Conservation (phyloP, 92 coral and sea anemone genomes). For the Heliopora coerulea region DNA sequence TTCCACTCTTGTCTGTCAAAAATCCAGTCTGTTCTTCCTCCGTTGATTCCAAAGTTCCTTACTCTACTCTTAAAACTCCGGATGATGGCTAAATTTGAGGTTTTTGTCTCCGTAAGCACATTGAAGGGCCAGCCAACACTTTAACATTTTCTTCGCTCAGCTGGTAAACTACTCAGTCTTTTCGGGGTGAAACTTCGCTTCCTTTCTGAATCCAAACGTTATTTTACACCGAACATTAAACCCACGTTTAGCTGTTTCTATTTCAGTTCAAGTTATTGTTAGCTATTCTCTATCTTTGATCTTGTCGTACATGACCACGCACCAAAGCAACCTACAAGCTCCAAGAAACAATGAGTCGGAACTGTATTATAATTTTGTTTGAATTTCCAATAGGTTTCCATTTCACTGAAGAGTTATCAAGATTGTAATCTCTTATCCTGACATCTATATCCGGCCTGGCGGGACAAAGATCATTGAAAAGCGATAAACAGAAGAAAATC, state of each 20-base stretch:
- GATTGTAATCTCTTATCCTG: conserved; percentile 31
- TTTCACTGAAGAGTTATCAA: conserved; percentile 17
- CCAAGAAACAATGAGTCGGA: conserved; percentile 31
- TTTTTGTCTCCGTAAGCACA: too few species aligned
- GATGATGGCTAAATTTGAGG: too few species aligned
- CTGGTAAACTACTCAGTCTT: too few species aligned
- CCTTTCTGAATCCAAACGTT: too few species aligned
- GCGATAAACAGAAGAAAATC: conserved; percentile 2
- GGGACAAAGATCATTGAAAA: conserved; percentile 8
- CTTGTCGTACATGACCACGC: conserved; percentile 16
- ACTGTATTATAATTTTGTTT: conserved; percentile 12
- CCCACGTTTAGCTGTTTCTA: too few species aligned
- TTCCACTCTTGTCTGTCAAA: not conserved
- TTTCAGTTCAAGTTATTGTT: too few species aligned
- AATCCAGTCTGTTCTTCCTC: not conserved
- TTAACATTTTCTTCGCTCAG: not conserved
- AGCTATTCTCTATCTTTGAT: too few species aligned
- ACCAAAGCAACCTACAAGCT: not conserved
- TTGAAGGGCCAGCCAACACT: not conserved
- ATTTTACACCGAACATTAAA: too few species aligned
- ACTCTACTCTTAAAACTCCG: not conserved
- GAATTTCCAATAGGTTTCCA: conserved; percentile 32
- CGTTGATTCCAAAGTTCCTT: not conserved
- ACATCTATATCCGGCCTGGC: conserved; percentile 34
- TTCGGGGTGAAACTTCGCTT: too few species aligned